These are phyloP conservation scores for Onychostruthus taczanowskii DNA, from an alignment of 2,113 vertebrate genomes.

Conservation along the genomic window DNA sequence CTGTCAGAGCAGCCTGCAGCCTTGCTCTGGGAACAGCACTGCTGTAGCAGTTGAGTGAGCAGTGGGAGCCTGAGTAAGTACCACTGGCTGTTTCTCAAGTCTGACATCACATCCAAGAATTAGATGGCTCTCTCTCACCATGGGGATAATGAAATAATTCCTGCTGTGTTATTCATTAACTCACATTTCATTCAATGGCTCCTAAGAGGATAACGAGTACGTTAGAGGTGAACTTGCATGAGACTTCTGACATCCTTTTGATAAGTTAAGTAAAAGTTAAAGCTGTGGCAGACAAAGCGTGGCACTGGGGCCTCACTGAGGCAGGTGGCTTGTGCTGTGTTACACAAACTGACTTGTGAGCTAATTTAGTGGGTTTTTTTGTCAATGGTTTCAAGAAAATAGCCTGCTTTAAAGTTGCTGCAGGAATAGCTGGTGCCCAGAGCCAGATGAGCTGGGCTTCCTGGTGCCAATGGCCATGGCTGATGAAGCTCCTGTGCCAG, in stretches of 20 bases:
- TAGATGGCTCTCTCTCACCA: conserved; percentile 38
- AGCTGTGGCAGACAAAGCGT: neutral
- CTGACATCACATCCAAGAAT: conserved; percentile 47
- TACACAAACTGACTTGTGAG: neutral
- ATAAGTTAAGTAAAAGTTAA: conserved; percentile 10
- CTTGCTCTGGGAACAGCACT: neutral
- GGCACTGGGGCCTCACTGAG: neutral
- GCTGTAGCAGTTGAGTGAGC: neutral
- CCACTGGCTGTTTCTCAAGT: conserved; percentile 39
- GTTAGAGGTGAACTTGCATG: conserved; percentile 40
- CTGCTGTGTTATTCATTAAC: conserved; percentile 58
- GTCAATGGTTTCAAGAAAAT: neutral
- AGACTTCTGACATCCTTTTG: conserved; percentile 20
- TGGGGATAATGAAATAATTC: conserved; percentile 53
- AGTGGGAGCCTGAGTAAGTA: neutral
- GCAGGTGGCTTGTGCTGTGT: neutral
- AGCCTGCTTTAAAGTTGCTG: neutral
- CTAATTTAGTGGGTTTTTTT: neutral
- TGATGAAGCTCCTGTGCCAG: neutral
- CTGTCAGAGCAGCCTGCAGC: neutral
- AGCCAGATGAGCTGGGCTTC: neutral
- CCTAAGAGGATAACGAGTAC: neutral
- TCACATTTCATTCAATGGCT: conserved; percentile 42
- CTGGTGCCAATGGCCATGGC: neutral
- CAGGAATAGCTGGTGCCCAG: neutral